phyloP scores from a whole-genome alignment of 23 tunicate species.

The Phallusia fumigata region DNA sequence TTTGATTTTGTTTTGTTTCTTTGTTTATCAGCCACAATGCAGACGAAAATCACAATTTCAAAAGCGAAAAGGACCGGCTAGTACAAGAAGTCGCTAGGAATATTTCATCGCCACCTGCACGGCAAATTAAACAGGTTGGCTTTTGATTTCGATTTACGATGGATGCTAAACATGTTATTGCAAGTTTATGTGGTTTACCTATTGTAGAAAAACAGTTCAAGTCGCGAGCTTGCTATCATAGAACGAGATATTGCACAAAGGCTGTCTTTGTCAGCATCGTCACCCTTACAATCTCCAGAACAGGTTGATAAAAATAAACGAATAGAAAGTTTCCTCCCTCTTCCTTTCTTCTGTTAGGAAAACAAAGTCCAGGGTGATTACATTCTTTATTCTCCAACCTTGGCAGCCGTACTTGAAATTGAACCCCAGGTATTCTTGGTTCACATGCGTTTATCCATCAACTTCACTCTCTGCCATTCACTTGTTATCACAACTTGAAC shows the following conservation, averaged over 20 bases:
- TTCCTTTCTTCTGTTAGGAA: conserved; percentile 18
- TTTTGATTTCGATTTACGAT: background rate
- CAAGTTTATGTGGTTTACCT: background rate
- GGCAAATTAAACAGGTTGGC: conserved; percentile 35
- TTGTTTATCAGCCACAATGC: conserved; percentile 22
- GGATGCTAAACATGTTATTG: background rate
- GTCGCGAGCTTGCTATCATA: conserved; percentile 59
- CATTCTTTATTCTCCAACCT: conserved; percentile 53
- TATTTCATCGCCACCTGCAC: conserved; percentile 29
- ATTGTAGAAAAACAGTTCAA: conserved; percentile 21
- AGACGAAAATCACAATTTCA: conserved; percentile 77
- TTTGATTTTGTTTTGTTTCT: too few species aligned
- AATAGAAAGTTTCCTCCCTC: background rate
- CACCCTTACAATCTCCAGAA: conserved; percentile 17
- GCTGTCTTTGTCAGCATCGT: conserved; percentile 8
- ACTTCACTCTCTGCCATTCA: too few species aligned
- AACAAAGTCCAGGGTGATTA: conserved; percentile 49
- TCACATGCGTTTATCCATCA: too few species aligned
- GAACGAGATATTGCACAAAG: conserved; percentile 54
- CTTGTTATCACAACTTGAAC: too few species aligned
- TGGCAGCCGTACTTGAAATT: conserved; percentile 54
- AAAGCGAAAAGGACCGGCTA: conserved; percentile 68
- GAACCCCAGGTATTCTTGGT: conserved; percentile 55
- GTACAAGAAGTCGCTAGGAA: conserved; percentile 51
- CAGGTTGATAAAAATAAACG: conserved; percentile 14